Base-by-base conservation (phyloP, 2,797 vertebrate genomes). In the Sibirionetta formosa region DNA sequence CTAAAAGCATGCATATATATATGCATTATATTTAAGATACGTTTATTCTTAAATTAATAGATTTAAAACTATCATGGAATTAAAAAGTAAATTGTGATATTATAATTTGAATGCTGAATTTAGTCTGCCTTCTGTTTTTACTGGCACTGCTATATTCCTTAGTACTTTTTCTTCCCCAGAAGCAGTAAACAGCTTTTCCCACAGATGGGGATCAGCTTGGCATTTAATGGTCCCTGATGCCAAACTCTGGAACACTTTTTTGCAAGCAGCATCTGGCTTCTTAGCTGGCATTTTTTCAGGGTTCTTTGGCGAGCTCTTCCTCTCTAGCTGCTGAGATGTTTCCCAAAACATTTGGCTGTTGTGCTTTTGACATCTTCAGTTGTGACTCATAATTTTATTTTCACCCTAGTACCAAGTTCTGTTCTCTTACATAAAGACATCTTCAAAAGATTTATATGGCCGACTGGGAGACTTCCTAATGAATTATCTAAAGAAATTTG, bases 111-210 rank as follows among this genome's bases (percentile, higher is more conserved):
- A 94, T 94, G 19, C 56, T 94, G 78, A 92, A 50, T 96, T 96
- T 87, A 94, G 46, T 78, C 82, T 95, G 82, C 88, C 92, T 94
- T 98, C 93, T 98, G 86, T 85, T 97, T 95, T 96, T 89, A 84
- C 57, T 97, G 92, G 93, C 76, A 90, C 91, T 97, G 81, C 70
- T 92, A 85, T 85, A 86, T 58, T 94, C 91, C 91, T 92, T 90
- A 72, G 86, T 93, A 65, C 46, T 88, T 91, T 95, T 94, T 94
- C 77, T 96, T 56, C 24, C 77, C 92, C 61, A 87, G 92, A 96
- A 97, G 93, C 89, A 97, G 84, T 92, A 95, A 97, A 96, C 94
- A 98, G 90, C 84, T 98, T 98, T 97, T 93, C 91, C 93, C 93
- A 80, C 95, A 98, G 97, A 96, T 95, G 96, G 95, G 77, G 48